Conservation (phyloP, 2,113 vertebrate genomes). For the Mohoua ochrocephala region DNA sequence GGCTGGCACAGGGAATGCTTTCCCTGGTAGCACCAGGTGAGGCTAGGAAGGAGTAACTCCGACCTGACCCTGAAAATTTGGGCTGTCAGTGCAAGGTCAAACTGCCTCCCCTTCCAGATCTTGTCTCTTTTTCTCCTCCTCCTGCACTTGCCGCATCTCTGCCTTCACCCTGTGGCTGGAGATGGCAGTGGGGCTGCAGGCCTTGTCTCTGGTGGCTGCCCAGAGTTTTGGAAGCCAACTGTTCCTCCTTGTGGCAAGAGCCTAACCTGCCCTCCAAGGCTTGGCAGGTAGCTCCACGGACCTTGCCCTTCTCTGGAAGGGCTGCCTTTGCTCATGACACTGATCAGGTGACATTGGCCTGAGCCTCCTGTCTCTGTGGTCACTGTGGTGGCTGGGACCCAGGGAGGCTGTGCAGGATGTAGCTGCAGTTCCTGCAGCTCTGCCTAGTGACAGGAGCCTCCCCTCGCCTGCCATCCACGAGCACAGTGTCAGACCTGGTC, state of each 20-base stretch:
- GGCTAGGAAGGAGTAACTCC: neutral
- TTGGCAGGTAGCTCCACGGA: neutral
- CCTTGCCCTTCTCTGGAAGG: neutral
- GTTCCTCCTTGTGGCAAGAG: neutral
- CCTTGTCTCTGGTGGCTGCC: neutral
- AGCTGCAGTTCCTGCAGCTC: neutral
- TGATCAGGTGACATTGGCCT: neutral
- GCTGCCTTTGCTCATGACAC: neutral
- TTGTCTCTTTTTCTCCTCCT: neutral
- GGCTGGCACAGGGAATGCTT: neutral
- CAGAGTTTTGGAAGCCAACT: neutral
- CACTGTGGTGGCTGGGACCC: neutral
- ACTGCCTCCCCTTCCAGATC: neutral
- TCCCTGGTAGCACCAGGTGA: neutral
- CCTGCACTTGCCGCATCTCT: rapidly evolving
- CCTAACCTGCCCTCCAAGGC: neutral
- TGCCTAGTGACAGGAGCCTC: neutral
- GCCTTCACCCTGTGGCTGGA: neutral
- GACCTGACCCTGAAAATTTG: neutral
- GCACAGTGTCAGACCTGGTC: neutral
- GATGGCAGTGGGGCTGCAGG: neutral
- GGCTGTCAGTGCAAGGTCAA: neutral
- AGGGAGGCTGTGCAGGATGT: rapidly evolving
- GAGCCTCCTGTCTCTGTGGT: neutral
- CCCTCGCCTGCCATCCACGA: rapidly evolving